Evolutionary conservation across 2,888 invertebrate genomes (phyloP), one percentile per base, ranked within the genome.

Genomic region (Drosophila fungiperda): DNA sequence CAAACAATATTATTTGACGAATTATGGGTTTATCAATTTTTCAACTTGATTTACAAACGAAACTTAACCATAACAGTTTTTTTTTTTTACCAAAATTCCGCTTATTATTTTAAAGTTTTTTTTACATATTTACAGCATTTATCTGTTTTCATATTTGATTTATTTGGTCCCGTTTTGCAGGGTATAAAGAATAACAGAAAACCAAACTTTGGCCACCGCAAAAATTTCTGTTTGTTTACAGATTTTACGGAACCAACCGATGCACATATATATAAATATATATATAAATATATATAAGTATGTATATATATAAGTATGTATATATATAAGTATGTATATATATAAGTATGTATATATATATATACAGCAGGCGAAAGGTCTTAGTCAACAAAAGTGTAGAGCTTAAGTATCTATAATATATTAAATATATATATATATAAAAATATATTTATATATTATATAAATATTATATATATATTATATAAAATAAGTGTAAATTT

Each of bases 211-310:
- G 66, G 66, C 59, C 74, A 82, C 81, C 83, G 71, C 83, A 81
- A 76, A 80, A 74, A 83, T 80, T 83, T 69, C 80, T 83, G 72
- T 80, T 80, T 80, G 72, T 72, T 76, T 75, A 68, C 65, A 70
- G 65, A 62, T 79, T 77, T 78, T 54, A 45, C 29, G 32, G 59
- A 66, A 12, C 60, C 75, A 63, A 54, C n/a, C 48, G 55, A 53
- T 42, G 77, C 36, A 64, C 55, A 40, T 38, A 63, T 26, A 26
- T 29, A 29, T 29, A 29, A 6, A 29, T 29, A 29, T 29, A 29
- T 6, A 29, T 29, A 29, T 29, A 29, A 6, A 26, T 26, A 26
- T 2, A 26, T 26, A 26, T 23, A 26, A 3, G 3, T 26, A 26
- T 26, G 3, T 26, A 26, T 29, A 29, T 29, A 29, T 29, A 29